Conservation (phyloP, 2,888 invertebrate species). For the Octodonta nipae region DNA sequence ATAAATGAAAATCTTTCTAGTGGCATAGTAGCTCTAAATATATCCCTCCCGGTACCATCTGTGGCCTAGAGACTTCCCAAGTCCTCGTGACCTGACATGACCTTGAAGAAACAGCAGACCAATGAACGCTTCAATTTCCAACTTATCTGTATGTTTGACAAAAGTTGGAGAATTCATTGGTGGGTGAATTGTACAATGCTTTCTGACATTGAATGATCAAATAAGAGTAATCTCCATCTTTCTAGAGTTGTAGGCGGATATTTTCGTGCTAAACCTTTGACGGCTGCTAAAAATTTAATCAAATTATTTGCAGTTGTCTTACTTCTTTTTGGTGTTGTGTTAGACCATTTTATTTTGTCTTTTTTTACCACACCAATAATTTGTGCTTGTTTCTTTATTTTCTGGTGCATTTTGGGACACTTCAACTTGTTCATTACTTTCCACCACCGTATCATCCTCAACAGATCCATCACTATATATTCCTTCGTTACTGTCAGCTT, state of each 20-base stretch:
- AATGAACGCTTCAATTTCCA: constrained; percentile 5
- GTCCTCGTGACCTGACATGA: constrained; percentile 15
- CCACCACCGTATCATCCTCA: too few relatives aligned
- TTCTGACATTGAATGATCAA: not conserved
- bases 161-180: constrained; percentile 1
- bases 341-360: too few relatives aligned
- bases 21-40: constrained; percentile 13
- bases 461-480: too few relatives aligned
- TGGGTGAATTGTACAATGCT: not conserved
- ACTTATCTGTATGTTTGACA: constrained; percentile 4
- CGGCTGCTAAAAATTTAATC: not conserved
- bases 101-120: constrained; percentile 10
- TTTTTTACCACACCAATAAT: not conserved
- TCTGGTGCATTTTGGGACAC: not conserved
- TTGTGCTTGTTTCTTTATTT: not conserved
- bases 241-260: not conserved
- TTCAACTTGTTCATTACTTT: too few relatives aligned
- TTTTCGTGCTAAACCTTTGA: not conserved
- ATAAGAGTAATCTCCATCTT: not conserved
- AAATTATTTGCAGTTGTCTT: not conserved
- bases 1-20: constrained; percentile 11
- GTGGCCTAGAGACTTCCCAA: constrained; percentile 11
- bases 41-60: constrained; percentile 13
- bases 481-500: too few relatives aligned
- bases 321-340: not conserved